phyloP scores from a whole-genome alignment of 2,113 vertebrate genomes.

The Copsychus sechellarum region DNA sequence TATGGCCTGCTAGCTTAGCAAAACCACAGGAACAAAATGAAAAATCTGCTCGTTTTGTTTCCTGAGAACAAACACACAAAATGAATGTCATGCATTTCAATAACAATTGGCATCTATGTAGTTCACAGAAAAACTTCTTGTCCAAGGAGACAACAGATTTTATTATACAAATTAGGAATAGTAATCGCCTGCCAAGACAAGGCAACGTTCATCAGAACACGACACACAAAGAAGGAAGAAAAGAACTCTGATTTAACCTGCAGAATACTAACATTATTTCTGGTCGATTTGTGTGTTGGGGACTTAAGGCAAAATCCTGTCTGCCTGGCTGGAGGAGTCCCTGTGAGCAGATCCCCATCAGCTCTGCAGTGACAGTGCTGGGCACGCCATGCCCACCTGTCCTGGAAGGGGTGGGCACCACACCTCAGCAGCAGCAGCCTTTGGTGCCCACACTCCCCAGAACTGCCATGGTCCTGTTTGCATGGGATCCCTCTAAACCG shows the following conservation, averaged over 20 bases:
- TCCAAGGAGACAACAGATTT: slow-evolving; percentile 47
- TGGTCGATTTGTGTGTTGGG: rapidly evolving
- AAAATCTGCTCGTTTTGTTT: slow-evolving; percentile 36
- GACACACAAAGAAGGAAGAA: neutral
- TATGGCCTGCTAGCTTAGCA: slow-evolving; percentile 12
- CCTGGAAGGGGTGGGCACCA: neutral
- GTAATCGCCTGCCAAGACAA: neutral
- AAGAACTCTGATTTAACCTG: neutral
- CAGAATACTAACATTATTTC: slow-evolving; percentile 1
- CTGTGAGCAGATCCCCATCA: neutral
- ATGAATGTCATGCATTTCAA: slow-evolving; percentile 23
- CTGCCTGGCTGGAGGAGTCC: rapidly evolving
- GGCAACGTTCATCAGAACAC: neutral
- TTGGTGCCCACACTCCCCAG: neutral
- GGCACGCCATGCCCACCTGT: neutral
- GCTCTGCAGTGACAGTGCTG: neutral
- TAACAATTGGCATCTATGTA: neutral
- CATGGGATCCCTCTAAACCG: neutral
- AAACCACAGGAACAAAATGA: slow-evolving; percentile 12
- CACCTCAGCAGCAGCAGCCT: neutral
- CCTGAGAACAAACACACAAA: slow-evolving; percentile 40
- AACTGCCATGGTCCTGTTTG: neutral
- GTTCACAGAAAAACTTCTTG: slow-evolving; percentile 34
- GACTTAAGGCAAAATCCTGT: neutral
- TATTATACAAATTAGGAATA: slow-evolving; percentile 38